phyloP scores from a whole-genome alignment of 2,888 invertebrate genomes.

The Pristionchus mayeri region DNA sequence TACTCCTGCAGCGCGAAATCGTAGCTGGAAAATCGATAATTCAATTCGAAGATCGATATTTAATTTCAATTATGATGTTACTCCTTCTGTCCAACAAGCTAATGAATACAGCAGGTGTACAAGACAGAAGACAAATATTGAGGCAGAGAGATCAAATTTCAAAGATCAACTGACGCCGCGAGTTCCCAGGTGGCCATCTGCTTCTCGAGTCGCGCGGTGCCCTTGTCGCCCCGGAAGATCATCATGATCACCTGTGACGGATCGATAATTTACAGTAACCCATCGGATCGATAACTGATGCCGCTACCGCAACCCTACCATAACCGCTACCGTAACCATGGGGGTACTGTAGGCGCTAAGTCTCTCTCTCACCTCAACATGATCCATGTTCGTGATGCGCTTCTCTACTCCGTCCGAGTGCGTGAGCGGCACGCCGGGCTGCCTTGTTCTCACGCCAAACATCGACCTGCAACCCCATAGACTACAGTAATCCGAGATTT shows the following conservation, averaged over 20 bases:
- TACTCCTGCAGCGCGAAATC: slow-evolving; percentile 64
- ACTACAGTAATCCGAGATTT: no score
- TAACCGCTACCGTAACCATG: background rate
- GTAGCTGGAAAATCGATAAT: slow-evolving; percentile 52
- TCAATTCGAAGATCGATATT: background rate
- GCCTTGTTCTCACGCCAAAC: slow-evolving; percentile 47
- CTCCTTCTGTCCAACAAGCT: no score
- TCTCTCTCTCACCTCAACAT: slow-evolving; percentile 63
- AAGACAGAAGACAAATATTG: no score
- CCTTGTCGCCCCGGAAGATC: slow-evolving; percentile 74
- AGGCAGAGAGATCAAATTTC: background rate
- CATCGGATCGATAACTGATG: no score
- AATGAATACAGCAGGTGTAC: no score
- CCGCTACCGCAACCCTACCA: no score
- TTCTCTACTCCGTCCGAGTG: slow-evolving; percentile 54
- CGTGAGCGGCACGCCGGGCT: background rate
- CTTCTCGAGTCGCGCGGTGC: slow-evolving; percentile 59
- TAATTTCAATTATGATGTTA: background rate
- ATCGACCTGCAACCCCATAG: background rate
- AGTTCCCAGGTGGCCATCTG: slow-evolving; percentile 72
- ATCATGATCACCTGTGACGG: slow-evolving; percentile 67
- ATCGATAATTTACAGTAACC: background rate
- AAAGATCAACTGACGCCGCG: slow-evolving; percentile 52
- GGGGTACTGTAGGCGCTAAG: no score
- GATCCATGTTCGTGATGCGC: slow-evolving; percentile 72